These are phyloP conservation scores for Phylloscopus whistleri DNA, from an alignment of 2,113 vertebrate species.

Conservation along the genomic window DNA sequence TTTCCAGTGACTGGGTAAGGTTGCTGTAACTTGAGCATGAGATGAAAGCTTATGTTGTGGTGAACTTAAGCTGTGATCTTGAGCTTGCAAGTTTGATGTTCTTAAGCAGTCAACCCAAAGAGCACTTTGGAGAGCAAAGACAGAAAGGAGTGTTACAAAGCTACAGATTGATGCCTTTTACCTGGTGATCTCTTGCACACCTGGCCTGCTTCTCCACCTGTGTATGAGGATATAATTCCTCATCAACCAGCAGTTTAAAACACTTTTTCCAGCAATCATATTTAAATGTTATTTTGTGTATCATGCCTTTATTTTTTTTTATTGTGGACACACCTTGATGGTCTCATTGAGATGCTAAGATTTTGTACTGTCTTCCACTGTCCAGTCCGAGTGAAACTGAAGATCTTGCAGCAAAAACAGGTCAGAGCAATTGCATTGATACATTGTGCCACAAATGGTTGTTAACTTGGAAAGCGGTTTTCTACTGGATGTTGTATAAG, in stretches of 20 bases:
- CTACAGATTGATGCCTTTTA: background rate
- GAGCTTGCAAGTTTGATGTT: background rate
- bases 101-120: background rate
- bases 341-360: background rate
- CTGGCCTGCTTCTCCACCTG: background rate
- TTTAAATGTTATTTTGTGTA: background rate
- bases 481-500: constrained; percentile 7
- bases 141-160: background rate
- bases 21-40: background rate
- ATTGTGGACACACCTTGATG: background rate
- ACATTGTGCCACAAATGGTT: constrained; percentile 20
- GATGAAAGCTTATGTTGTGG: background rate
- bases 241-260: background rate
- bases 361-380: constrained; percentile 26
- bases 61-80: background rate
- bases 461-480: background rate
- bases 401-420: constrained; percentile 14
- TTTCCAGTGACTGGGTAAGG: background rate
- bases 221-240: background rate
- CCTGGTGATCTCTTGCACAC: background rate
- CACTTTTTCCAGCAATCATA: background rate
- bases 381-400: background rate
- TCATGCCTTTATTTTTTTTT: background rate
- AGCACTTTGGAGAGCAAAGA: background rate
- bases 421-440: constrained; percentile 10